Base-by-base conservation (phyloP, 2,888 invertebrate genomes). In the Phlogophora meticulosa region DNA sequence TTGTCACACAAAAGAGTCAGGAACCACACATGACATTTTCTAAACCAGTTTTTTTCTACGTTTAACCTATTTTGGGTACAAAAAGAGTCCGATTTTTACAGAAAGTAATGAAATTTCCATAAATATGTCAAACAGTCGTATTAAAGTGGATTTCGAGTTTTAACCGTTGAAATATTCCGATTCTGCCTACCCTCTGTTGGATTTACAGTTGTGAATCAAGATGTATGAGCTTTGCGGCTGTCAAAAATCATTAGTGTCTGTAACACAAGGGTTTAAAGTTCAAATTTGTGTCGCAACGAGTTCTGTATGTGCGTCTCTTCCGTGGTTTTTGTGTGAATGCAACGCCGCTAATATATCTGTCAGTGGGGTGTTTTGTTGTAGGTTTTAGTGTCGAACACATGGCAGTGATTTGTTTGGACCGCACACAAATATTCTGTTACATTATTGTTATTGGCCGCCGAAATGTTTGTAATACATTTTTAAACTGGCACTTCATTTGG, bases 311-410 rank as follows among this genome's bases (percentile, higher is more conserved):
- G 74, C 71, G 76, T 67, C 62, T 62, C 52, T 78, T 80, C 49
- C 63, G 81, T 87, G 83, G 88, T 91, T 90, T 89, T 87, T 86
- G 87, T 88, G 82, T 85, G 84, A 85, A 88, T 88, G 89, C 88
- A 87, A 86, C 86, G 88, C 88, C 83, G 88, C 91, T 88, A 91
- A 92, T 95, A 94, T 92, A 94, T 95, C 95, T 94, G 94, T 95
- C 95, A 92, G 84, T 89, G 83, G 85, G 90, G 90, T 90, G 91
- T 94, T 94, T 93, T 92, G 93, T 93, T 90, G 88, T 89, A 85
- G 87, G 86, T 86, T 89, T 86, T 87, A 87, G 84, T 87, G 89
- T 85, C 85, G 72, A 90, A 90, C 94, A 94, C 87, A 89, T 93
- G 93, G 91, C 88, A 85, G 89, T 90, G 90, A 92, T 92, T 92